phyloP scores from a whole-genome alignment of 2,888 invertebrate species.

The Druceiella hillmani region DNA sequence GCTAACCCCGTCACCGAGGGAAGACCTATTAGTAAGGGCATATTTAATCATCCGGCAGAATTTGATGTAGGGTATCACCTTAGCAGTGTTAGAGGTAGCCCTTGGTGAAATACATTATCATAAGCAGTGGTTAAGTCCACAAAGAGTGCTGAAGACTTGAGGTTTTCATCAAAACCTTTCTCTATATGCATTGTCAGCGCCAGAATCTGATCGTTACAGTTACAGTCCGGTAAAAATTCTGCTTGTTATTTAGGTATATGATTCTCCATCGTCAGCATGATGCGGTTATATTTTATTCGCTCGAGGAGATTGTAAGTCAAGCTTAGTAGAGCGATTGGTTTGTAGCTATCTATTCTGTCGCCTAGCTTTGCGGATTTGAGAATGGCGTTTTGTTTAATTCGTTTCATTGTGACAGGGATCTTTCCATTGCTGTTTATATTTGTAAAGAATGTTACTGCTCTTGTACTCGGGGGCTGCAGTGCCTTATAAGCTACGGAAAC shows the following conservation, averaged over 20 bases:
- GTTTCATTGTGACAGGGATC: background rate
- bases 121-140: slow-evolving; percentile 8
- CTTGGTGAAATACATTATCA: slow-evolving; percentile 8
- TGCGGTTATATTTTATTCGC: too few relatives aligned
- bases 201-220: slow-evolving; percentile 8
- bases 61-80: too few relatives aligned
- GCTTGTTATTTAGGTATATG: slow-evolving; percentile 2
- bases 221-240: background rate
- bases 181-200: slow-evolving; percentile 5
- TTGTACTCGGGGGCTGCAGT: background rate
- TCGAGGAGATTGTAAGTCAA: slow-evolving; percentile 4
- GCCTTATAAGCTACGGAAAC: slow-evolving; percentile 5
- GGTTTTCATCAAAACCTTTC: background rate
- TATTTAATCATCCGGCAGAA: too few relatives aligned
- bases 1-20: too few relatives aligned
- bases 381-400: background rate
- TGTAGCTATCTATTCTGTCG: background rate
- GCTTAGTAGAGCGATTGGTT: slow-evolving; percentile 4
- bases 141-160: background rate
- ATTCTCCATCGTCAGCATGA: too few relatives aligned
- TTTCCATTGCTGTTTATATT: background rate
- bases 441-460: background rate
- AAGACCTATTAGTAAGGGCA: too few relatives aligned
- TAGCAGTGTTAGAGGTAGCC: too few relatives aligned
- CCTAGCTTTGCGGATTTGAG: slow-evolving; percentile 1